Percentiles rank a stretch among this genome's conserved stretches.
Evolutionary conservation across 2,113 vertebrate species (phyloP).

Genomic region (Corvus moneduloides): DNA sequence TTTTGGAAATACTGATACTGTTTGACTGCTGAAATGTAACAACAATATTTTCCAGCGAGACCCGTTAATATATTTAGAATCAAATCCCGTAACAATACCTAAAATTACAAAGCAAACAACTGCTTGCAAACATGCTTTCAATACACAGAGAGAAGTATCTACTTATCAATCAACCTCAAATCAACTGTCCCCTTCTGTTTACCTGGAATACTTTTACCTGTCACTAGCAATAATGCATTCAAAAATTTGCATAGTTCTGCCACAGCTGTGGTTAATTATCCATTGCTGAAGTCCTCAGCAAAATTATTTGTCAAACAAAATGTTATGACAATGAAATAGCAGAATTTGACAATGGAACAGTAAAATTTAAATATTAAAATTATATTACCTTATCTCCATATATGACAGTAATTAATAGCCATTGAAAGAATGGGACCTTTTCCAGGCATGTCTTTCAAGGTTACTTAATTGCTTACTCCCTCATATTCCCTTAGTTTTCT

Average conservation of each 20-base stretch:
- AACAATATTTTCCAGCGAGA: not conserved
- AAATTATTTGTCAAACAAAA: constrained; percentile 5
- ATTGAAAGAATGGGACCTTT: not conserved
- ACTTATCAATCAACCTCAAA: not conserved
- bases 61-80: not conserved
- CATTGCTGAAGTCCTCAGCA: not conserved
- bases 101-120: not conserved
- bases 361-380: not conserved
- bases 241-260: not conserved
- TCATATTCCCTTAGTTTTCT: not conserved
- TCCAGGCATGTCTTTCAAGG: not conserved
- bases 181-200: not conserved
- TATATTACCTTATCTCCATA: not conserved
- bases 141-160: not conserved
- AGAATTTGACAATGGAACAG: not conserved
- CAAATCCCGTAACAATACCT: not conserved
- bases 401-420: not conserved
- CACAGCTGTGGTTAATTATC: not conserved
- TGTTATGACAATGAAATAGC: not conserved
- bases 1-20: not conserved
- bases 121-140: not conserved
- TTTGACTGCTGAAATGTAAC: not conserved
- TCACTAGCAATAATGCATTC: not conserved
- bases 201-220: not conserved
- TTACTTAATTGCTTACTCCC: not conserved